Conservation (phyloP, 2,797 vertebrate genomes). For the Australoheros facetus region DNA sequence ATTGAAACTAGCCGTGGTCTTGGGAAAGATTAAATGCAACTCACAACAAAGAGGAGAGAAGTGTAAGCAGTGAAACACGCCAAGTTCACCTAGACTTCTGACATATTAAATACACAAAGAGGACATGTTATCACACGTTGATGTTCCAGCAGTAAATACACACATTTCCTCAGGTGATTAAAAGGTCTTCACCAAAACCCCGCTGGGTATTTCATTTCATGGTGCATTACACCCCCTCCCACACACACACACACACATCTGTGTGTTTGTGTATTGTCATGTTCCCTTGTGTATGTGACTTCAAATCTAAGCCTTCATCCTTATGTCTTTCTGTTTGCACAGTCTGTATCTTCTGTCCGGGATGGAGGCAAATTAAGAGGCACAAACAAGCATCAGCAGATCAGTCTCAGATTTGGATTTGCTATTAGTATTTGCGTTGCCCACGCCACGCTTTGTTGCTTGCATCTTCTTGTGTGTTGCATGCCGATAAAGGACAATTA, state of each 20-base stretch:
- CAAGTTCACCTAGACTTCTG: not conserved
- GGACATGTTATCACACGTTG: not conserved
- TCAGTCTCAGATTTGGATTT: conserved; percentile 7
- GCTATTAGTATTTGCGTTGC: conserved; percentile 14
- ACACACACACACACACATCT: not conserved
- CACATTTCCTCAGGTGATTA: conserved; percentile 22
- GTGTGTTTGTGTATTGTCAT: not conserved
- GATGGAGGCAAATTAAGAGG: conserved; percentile 24
- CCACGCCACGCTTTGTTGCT: conserved; percentile 2
- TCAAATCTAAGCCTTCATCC: not conserved
- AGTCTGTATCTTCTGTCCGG: not conserved
- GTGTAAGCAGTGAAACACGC: not conserved
- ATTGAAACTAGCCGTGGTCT: not conserved
- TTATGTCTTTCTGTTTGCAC: conserved; percentile 4
- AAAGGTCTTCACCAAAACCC: conserved; percentile 14
- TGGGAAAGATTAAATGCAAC: not conserved
- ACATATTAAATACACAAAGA: too few species aligned
- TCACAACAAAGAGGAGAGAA: not conserved
- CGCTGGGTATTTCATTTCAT: conserved; percentile 53
- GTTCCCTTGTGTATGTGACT: not conserved
- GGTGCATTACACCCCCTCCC: conserved; percentile 35
- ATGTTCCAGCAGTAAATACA: not conserved
- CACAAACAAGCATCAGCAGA: not conserved
- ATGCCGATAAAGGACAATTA: conserved; percentile 35
- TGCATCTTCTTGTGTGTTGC: not conserved